Evolutionary conservation across 2,888 invertebrate genomes (phyloP).

Genomic region (Anoncus sp.): DNA sequence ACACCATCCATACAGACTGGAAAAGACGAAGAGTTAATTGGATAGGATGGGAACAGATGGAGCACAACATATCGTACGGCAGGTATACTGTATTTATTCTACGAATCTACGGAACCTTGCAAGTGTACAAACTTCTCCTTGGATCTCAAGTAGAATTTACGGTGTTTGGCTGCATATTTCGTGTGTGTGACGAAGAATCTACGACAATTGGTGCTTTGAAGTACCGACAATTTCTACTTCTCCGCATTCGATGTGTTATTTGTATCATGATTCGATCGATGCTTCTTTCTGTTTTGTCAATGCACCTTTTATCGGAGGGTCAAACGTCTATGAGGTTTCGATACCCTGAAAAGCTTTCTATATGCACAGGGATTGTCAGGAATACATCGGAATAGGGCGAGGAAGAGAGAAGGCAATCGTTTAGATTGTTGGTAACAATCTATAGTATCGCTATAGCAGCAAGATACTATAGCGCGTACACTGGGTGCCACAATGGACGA

Average conservation of each 20-base stretch:
- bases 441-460: background rate
- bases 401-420: background rate
- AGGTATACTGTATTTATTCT: constrained; percentile 6
- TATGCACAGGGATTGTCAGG: constrained; percentile 22
- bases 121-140: background rate
- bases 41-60: constrained; percentile 7
- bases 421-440: constrained; percentile 4
- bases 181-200: background rate
- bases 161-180: background rate
- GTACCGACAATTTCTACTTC: background rate
- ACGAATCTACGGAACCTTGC: constrained; percentile 12
- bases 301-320: background rate
- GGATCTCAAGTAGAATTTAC: background rate
- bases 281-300: background rate
- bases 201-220: background rate
- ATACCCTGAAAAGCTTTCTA: background rate
- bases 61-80: background rate
- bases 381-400: constrained; percentile 1
- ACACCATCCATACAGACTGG: background rate
- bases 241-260: background rate
- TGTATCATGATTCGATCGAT: background rate
- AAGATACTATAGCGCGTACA: constrained; percentile 14
- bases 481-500: constrained; percentile 33
- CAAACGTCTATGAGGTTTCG: background rate
- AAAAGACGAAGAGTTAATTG: constrained; percentile 18